phyloP scores from a whole-genome alignment of 2,797 vertebrate species.

The Tachyglossus aculeatus region DNA sequence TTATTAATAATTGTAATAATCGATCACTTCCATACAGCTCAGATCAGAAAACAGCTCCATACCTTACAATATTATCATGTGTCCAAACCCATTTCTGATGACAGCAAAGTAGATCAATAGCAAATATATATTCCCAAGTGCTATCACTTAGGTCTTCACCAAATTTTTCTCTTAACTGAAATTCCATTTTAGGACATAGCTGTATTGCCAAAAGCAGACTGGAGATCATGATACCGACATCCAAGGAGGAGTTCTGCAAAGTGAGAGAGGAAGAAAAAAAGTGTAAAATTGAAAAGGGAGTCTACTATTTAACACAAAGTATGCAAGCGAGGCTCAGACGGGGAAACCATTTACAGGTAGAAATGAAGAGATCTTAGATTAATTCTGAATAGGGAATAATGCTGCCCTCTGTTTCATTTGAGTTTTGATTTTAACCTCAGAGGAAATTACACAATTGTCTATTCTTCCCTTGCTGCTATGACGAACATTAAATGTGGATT shows the following conservation, averaged over 20 bases:
- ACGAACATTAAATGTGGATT: no score
- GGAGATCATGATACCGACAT: constrained; percentile 81
- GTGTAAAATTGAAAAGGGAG: not conserved
- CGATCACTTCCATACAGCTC: no score
- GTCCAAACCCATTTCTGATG: constrained; percentile 92
- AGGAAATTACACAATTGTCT: no score
- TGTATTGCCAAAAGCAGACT: constrained; percentile 82
- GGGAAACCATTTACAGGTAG: not conserved
- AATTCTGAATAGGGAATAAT: not conserved
- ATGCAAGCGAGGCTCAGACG: not conserved
- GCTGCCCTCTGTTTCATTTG: no score
- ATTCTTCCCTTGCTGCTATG: no score
- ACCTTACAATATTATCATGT: constrained; percentile 88
- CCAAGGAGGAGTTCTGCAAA: constrained; percentile 81
- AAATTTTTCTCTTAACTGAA: constrained; percentile 77
- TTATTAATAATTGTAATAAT: no score
- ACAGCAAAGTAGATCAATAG: constrained; percentile 87
- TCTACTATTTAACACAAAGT: not conserved
- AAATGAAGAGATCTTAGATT: not conserved
- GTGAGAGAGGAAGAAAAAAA: constrained; percentile 25
- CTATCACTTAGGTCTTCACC: constrained; percentile 84
- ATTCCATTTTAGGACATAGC: constrained; percentile 77
- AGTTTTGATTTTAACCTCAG: no score
- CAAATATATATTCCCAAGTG: constrained; percentile 87
- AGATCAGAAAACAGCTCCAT: not conserved